Percentiles rank a stretch among this genome's conserved stretches.
phyloP scores from a whole-genome alignment of 1,140 invertebrate genomes.

The Nautilus pompilius region DNA sequence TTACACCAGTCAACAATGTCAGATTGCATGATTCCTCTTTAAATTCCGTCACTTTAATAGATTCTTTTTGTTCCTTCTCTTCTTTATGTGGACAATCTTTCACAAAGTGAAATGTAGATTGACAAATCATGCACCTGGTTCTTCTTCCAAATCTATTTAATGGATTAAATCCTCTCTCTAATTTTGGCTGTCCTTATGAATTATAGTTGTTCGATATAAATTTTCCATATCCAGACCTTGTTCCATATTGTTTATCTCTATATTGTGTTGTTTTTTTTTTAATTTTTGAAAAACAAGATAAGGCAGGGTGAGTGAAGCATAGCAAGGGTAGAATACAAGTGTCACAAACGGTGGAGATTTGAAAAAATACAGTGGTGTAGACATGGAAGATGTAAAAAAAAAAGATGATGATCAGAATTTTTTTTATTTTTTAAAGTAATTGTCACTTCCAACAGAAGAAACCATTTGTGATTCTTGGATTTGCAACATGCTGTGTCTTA shows the following conservation, averaged over 20 bases:
- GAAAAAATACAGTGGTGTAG: neutral
- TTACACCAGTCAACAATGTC: neutral
- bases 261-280: too few species aligned
- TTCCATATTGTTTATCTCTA: too few species aligned
- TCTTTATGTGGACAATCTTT: conserved; percentile 6
- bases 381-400: too few species aligned
- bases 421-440: too few species aligned
- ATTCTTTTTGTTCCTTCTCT: neutral
- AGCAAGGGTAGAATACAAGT: too few species aligned
- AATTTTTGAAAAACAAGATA: too few species aligned
- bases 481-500: too few species aligned
- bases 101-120: conserved; percentile 1
- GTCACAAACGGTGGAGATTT: neutral
- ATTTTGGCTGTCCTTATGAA: neutral
- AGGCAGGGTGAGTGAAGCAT: too few species aligned
- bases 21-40: neutral
- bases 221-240: neutral
- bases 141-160: conserved; percentile 2
- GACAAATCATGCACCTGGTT: conserved; percentile 3
- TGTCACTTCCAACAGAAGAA: too few species aligned
- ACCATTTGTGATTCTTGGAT: too few species aligned
- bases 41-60: neutral
- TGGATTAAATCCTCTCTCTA: neutral
- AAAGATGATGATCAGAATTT: too few species aligned
- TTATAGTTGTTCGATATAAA: neutral